These are phyloP conservation scores for Xanthia togata DNA, from an alignment of 2,888 invertebrate genomes.

Conservation along the genomic window DNA sequence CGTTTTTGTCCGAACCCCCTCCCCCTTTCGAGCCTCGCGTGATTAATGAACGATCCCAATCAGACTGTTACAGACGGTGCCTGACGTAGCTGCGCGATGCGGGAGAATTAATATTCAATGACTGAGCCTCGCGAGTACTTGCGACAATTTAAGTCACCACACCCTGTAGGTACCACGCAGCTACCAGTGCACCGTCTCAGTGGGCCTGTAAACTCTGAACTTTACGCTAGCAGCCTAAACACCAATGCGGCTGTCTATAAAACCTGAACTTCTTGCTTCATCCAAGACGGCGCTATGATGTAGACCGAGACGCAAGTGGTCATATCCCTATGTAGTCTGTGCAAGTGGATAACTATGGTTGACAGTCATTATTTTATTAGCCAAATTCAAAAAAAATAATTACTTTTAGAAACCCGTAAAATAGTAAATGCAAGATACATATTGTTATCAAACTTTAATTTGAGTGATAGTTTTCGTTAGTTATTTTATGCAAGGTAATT, in stretches of 20 bases:
- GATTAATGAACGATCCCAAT: no score
- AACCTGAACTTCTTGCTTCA: neutral
- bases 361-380: conserved; percentile 40
- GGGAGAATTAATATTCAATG: no score
- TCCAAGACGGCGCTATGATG: neutral
- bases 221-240: neutral
- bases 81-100: no score
- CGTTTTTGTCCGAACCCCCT: no score
- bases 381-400: conserved; percentile 45
- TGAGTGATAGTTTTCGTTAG: neutral
- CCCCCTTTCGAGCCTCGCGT: no score
- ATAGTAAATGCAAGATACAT: conserved; percentile 32
- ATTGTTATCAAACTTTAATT: conserved; percentile 7
- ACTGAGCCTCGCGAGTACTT: no score
- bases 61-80: neutral
- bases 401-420: conserved; percentile 47
- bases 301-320: no score
- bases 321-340: no score
- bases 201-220: no score
- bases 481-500: conserved; percentile 22
- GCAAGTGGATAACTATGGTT: neutral
- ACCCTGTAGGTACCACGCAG: no score
- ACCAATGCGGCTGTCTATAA: neutral
- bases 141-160: no score
- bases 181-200: no score